These are phyloP conservation scores for Euthynnus affinis DNA, from an alignment of 2,797 vertebrate species.

Conservation along the genomic window DNA sequence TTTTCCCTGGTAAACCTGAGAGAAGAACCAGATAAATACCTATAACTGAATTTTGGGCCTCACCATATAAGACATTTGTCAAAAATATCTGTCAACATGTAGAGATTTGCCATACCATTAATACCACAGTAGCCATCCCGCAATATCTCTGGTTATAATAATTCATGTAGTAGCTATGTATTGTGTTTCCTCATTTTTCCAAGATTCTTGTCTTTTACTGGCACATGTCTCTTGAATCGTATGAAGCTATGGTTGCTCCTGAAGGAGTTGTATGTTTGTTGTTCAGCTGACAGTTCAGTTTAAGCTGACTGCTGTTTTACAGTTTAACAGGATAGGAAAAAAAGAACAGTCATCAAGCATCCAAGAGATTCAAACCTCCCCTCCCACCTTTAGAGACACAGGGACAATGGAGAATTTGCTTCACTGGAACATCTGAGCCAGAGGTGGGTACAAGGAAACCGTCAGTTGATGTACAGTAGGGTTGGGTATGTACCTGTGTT, in stretches of 20 bases:
- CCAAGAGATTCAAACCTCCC: neutral
- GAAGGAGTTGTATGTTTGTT: neutral
- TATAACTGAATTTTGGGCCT: neutral
- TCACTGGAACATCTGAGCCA: neutral
- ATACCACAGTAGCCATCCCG: neutral
- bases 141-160: neutral
- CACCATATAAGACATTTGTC: neutral
- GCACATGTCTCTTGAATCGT: neutral
- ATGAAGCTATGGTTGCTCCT: neutral
- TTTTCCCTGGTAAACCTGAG: neutral
- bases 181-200: neutral
- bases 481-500: too few species aligned
- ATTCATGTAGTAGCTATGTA: neutral
- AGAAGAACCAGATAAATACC: slow-evolving; percentile 1
- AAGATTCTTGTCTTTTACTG: neutral
- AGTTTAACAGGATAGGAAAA: neutral
- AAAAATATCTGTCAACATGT: neutral
- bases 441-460: neutral
- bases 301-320: neutral
- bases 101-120: neutral
- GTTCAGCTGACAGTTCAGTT: neutral
- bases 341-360: neutral
- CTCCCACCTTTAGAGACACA: neutral
- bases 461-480: neutral
- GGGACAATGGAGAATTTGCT: neutral